Evolutionary conservation across 1,140 invertebrate species (phyloP), one percentile per base, ranked within the genome.

Genomic region (Lysiphlebus fabarum): DNA sequence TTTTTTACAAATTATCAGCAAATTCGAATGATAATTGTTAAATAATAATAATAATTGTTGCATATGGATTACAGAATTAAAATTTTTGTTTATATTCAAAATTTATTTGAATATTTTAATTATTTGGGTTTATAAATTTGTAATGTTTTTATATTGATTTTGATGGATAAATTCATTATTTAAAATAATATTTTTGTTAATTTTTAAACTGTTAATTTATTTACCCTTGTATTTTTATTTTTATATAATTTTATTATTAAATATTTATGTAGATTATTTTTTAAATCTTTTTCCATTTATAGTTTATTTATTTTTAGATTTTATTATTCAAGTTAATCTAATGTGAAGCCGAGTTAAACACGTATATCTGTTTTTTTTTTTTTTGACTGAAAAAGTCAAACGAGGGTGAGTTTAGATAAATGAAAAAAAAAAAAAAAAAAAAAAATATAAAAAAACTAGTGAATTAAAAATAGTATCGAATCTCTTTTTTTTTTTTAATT

Each of bases 381-480:
- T 36, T 38, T 36, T 37, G 1, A 33, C 12, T 36, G 38, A 34
- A n/a, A 26, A 26, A 48, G 41, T 50, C 47, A 41, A 6, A 37
- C 40, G 40, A 44, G 33, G 40, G 40, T 44, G n/a, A 17, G 44
- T 17, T 47, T 47, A n/a, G 44, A 7, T 11, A 12, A 7, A 11
- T 49, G 6, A n/a, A 49, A 6, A 33, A 8, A 49, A 8, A 8
- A 26, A 9, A 5, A 26, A 36, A 33, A 45, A 51, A 44, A 34
- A n/a, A 8, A 49, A 8, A 8, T 49, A 9, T 33, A 26, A 36
- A 33, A 45, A 51, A 44, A 34, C 14, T 44, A 14, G 42, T 38
- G 55, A 59, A 56, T 65, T 63, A 64, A 64, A 64, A 64, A 63
- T 64, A 64, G 65, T 67, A 67, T 62, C 56, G 66, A 61, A 40